phyloP scores from a whole-genome alignment of 2,113 vertebrate genomes.

The Stictonetta naevosa region DNA sequence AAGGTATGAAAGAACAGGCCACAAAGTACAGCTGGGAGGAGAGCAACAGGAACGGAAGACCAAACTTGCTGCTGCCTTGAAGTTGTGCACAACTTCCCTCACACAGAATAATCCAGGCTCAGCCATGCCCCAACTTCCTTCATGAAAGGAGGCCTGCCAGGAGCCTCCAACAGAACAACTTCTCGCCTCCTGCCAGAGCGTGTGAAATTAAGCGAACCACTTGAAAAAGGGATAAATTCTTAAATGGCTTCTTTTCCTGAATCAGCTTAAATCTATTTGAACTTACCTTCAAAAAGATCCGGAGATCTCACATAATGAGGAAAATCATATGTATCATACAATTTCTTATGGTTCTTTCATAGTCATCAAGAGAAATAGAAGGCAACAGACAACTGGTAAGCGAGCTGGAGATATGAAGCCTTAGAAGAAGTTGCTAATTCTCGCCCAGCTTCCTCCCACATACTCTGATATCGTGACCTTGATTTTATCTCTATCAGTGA shows the following conservation, averaged over 20 bases:
- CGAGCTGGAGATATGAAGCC: background rate
- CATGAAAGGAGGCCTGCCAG: background rate
- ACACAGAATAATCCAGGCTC: background rate
- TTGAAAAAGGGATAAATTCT: conserved; percentile 26
- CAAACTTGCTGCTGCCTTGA: background rate
- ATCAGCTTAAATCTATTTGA: conserved; percentile 32
- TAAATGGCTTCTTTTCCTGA: background rate
- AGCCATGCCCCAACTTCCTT: background rate
- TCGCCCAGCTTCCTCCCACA: conserved; percentile 53
- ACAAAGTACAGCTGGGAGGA: background rate
- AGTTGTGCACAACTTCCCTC: background rate
- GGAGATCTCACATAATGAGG: conserved; percentile 6
- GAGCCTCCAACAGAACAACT: background rate
- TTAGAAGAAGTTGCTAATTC: conserved; percentile 53
- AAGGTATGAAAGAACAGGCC: background rate
- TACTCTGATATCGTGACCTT: conserved; percentile 49
- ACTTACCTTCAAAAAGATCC: conserved; percentile 49
- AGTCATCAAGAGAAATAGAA: conserved; percentile 16
- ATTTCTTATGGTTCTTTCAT: conserved; percentile 33
- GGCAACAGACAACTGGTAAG: conserved; percentile 38
- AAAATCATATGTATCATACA: conserved; percentile 21
- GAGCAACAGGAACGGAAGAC: background rate
- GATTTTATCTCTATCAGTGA: conserved; percentile 58
- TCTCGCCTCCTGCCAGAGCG: background rate
- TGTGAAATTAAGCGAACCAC: background rate